Evolutionary conservation across 2,888 invertebrate species (phyloP), one percentile per base, ranked within the genome.

Genomic region (Nymphalis urticae): DNA sequence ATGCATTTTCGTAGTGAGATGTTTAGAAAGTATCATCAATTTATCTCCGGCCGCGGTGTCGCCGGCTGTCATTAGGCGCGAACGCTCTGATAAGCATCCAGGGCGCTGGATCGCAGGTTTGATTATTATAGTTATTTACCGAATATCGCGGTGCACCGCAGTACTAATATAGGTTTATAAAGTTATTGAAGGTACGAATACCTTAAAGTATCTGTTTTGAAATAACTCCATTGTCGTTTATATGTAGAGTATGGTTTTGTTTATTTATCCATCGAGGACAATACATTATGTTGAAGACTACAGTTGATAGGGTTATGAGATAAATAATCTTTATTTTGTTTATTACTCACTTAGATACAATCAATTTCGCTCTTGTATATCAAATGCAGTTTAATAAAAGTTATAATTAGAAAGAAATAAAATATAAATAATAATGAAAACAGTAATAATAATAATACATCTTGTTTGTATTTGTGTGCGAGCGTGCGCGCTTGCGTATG

Each of bases 11-110:
- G 48, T 54, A 36, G 54, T 47, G 66, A 70, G 64, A 64, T 68
- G 65, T 56, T 60, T 72, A 72, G 72, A 72, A 72, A 72, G 72
- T 67, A 54, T 42, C 71, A 68, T 62, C 70, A 70, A 72, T 72
- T 73, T 73, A 70, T 73, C 70, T 70, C 61, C 47, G 60, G 64
- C 64, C 72, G 60, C 72, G 65, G 69, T 69, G 69, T 72, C 72
- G 68, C 66, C 48, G 51, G 56, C 67, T 68, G 70, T 70, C 70
- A 72, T 72, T 72, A 72, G 68, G 24, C 62, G 59, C 71, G 74
- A 73, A 75, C 74, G 80, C 77, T 79, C 80, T 79, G 76, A 77
- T 79, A 79, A 79, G 72, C 75, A 77, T 75, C 73, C 73, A 74
- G 80, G 72, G 72, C 79, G 74, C 21, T 74, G 64, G 70, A 71